Percentiles rank a stretch among this genome's conserved stretches.
phyloP scores from a whole-genome alignment of 2,113 vertebrate species.

The Phalacrocorax carbo region DNA sequence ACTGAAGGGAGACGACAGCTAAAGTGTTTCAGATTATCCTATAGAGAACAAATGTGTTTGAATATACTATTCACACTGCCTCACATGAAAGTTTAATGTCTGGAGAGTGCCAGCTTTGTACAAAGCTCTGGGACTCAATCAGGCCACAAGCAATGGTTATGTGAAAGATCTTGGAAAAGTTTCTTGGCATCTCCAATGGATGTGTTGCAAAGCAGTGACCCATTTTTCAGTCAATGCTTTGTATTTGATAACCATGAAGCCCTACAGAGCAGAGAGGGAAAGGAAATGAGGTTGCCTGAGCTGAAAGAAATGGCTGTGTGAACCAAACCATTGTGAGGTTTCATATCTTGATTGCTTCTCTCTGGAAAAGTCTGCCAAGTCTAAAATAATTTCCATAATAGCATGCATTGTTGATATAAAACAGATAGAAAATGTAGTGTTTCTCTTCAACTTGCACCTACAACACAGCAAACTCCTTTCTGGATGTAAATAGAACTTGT shows the following conservation, averaged over 20 bases:
- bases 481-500: background rate
- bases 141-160: constrained; percentile 11
- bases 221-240: constrained; percentile 8
- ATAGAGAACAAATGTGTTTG: background rate
- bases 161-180: constrained; percentile 34
- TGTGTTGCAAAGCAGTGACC: background rate
- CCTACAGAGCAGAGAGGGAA: background rate
- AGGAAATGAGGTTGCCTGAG: constrained; percentile 9
- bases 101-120: background rate
- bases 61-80: background rate
- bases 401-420: background rate
- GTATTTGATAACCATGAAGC: background rate
- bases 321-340: background rate
- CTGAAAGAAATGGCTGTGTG: constrained; percentile 15
- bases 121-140: background rate
- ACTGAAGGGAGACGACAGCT: background rate
- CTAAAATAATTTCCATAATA: constrained; percentile 27
- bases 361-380: constrained; percentile 21
- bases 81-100: constrained; percentile 12
- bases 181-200: constrained; percentile 5
- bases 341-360: background rate
- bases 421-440: background rate
- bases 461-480: background rate
- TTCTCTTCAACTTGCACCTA: background rate
- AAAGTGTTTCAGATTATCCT: background rate